A percentile compares a stretch with the other conserved stretches of the same genome.
Evolutionary conservation across 2,113 vertebrate genomes (phyloP).

Genomic region (Serinus canaria): DNA sequence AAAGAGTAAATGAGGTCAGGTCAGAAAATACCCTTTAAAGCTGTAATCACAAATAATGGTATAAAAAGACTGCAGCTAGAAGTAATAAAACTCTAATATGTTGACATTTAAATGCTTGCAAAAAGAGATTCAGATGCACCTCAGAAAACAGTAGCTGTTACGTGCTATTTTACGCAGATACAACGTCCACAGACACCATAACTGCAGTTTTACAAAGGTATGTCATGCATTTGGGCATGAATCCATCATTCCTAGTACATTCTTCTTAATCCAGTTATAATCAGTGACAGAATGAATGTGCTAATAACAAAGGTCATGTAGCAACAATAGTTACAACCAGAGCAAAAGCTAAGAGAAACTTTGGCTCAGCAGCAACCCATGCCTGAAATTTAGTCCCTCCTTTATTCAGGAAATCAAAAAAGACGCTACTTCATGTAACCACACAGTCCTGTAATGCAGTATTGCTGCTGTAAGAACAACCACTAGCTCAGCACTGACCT

Average conservation of each 20-base stretch:
- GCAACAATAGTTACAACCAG: not conserved
- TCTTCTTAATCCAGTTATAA: not conserved
- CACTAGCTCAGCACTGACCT: not conserved
- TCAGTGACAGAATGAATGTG: not conserved
- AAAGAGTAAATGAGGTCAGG: not conserved
- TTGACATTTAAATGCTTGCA: not conserved
- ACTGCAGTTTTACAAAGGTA: not conserved
- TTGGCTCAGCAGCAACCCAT: not conserved
- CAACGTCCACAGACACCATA: not conserved
- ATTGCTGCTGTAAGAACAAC: not conserved
- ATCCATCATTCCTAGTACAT: not conserved
- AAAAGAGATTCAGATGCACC: not conserved
- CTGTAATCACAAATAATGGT: not conserved
- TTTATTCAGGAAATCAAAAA: not conserved
- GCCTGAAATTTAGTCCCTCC: accelerated
- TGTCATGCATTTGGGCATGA: not conserved
- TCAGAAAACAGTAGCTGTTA: not conserved
- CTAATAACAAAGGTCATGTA: not conserved
- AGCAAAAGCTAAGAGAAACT: not conserved
- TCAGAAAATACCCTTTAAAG: not conserved
- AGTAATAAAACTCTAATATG: not conserved
- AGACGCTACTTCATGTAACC: not conserved
- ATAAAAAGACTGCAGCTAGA: not conserved
- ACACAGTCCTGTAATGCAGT: not conserved
- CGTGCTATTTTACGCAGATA: not conserved